These are phyloP conservation scores for Gadus chalcogrammus DNA, from an alignment of 2,113 vertebrate species.

Conservation along the genomic window DNA sequence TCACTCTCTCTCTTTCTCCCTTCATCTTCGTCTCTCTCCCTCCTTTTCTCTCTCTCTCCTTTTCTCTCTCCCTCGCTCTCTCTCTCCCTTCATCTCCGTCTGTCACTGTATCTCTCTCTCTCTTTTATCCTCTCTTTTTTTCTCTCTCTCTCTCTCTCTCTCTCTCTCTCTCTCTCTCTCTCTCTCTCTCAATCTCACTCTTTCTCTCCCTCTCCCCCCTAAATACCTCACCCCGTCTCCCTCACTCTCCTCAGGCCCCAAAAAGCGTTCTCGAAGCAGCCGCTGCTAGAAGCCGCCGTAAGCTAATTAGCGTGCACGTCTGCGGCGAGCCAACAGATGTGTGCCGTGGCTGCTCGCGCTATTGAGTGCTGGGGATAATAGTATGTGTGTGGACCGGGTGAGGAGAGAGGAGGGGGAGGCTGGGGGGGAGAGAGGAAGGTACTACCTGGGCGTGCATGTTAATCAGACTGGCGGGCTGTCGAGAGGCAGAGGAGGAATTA, in stretches of 20 bases:
- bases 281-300: slow-evolving; percentile 3
- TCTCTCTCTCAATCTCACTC: background rate
- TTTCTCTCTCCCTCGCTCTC: slow-evolving; percentile 2
- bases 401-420: slow-evolving; percentile 24
- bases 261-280: background rate
- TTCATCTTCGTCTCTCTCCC: background rate
- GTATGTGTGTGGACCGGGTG: slow-evolving; percentile 13
- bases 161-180: background rate
- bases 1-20: background rate
- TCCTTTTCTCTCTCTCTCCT: background rate
- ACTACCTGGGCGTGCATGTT: slow-evolving; percentile 68
- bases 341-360: slow-evolving; percentile 47
- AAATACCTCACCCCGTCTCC: no score
- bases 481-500: slow-evolving; percentile 29
- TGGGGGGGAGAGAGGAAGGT: slow-evolving; percentile 56
- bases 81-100: background rate
- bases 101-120: no score
- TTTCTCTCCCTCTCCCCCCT: no score
- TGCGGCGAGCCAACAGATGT: slow-evolving; percentile 62
- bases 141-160: background rate
- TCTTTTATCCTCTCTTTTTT: background rate
- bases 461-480: slow-evolving; percentile 59
- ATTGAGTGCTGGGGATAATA: slow-evolving; percentile 66
- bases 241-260: no score
- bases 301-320: slow-evolving; percentile 63